Evolutionary conservation across 2,113 vertebrate species (phyloP), one percentile per base, ranked within the genome.

Genomic region (Gracilinanus agilis): DNA sequence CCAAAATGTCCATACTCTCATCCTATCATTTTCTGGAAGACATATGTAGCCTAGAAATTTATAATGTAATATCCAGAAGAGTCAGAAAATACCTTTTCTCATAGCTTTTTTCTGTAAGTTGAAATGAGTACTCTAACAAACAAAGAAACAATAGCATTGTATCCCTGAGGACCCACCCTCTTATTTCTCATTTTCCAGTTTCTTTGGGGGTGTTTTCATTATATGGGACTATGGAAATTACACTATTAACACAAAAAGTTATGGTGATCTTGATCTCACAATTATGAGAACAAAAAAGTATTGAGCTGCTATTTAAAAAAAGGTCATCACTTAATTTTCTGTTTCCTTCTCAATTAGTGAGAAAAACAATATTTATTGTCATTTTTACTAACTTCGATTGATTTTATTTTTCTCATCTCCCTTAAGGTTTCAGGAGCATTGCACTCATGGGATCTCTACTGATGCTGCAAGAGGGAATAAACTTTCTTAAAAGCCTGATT

Each of bases 241-340:
- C 13, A 75, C 25, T 6, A n/a, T 95, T 96, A 94, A 34, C 12
- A 49, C 54, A 56, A 95, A 93, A 3, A 95, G 61, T 40, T 91
- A 89, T 24, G 94, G 2, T 49, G 49, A 49, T 49, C 5, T 49
- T 83, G 34, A 92, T 56, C 44, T 83, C 83, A 61, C 27, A 94
- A 91, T 96, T 89, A 54, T 24, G 12, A 34, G 40, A 83, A 53
- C 19, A 88, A 92, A 94, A 54, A 54, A 54, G 3, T 16, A 58
- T 44, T 90, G 29, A 55, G 24, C 55, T 56, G 90, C 19, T 92
- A 55, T 24, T 93, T 54, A 95, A 75, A 24, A 49, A 44, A 67
- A 44, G 54, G 55, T 54, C 89, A 53, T 95, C 75, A 88, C 19
- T 49, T 0, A 21, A 2, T 54, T 55, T 88, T 90, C 2, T 94